These are phyloP conservation scores for Sitophilus oryzae DNA, from an alignment of 1,140 invertebrate genomes.

Conservation along the genomic window DNA sequence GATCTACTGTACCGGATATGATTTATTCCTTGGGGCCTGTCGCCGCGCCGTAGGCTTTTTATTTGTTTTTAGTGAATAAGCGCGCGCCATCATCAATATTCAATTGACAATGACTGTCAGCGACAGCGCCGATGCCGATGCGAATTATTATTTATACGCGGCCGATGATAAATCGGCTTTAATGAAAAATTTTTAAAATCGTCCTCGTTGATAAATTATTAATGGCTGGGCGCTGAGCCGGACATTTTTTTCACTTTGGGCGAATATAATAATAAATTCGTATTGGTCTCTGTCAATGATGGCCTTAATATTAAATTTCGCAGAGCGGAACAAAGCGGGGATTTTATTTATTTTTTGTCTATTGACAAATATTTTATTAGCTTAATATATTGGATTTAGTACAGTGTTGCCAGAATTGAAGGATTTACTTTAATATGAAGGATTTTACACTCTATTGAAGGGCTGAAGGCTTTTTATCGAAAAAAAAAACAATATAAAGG, in stretches of 20 bases:
- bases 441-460: too few species aligned
- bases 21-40: too few species aligned
- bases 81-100: neutral
- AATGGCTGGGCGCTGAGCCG: neutral
- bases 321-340: too few species aligned
- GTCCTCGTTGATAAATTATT: neutral
- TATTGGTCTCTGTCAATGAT: neutral
- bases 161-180: neutral
- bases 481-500: too few species aligned
- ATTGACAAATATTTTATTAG: too few species aligned
- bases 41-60: neutral
- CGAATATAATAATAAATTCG: neutral
- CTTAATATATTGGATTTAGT: too few species aligned
- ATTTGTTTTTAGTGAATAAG: neutral
- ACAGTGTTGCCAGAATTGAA: too few species aligned
- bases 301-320: neutral
- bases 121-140: neutral
- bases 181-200: neutral
- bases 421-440: too few species aligned
- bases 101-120: neutral
- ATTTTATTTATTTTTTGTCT: too few species aligned
- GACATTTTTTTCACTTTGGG: neutral
- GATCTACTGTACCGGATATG: too few species aligned
- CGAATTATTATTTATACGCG: neutral
- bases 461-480: too few species aligned